A percentile compares a stretch with the other conserved stretches of the same genome.
Evolutionary conservation across 23 tunicate genomes (phyloP).

Genomic region (Styela plicata): DNA sequence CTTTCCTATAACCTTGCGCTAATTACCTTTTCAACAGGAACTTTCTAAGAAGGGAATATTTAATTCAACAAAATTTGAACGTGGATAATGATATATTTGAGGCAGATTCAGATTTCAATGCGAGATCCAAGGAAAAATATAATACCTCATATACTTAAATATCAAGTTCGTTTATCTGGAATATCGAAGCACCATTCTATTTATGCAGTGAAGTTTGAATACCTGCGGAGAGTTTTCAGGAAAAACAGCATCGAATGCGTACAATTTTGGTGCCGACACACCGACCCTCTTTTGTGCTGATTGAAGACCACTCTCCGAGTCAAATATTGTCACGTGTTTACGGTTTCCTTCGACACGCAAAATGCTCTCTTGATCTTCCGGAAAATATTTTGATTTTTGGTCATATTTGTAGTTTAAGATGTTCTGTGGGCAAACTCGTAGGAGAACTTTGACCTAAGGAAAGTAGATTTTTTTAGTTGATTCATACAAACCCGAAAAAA

Average conservation of each 20-base stretch:
- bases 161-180: too few relatives aligned
- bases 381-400: neutral
- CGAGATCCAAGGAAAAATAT: too few relatives aligned
- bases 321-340: constrained; percentile 75
- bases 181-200: too few relatives aligned
- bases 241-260: constrained; percentile 86
- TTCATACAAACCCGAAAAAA: too few relatives aligned
- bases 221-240: constrained; percentile 68
- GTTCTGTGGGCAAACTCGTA: constrained; percentile 18
- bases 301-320: constrained; percentile 36
- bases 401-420: neutral
- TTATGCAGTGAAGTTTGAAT: too few relatives aligned
- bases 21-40: too few relatives aligned
- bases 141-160: too few relatives aligned
- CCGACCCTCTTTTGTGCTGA: constrained; percentile 18
- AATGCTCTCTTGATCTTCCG: constrained; percentile 15
- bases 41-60: too few relatives aligned
- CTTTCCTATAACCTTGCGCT: too few relatives aligned
- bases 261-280: constrained; percentile 72
- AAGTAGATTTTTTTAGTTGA: neutral
- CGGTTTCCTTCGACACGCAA: constrained; percentile 63
- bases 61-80: too few relatives aligned
- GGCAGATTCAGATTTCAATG: too few relatives aligned
- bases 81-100: too few relatives aligned
- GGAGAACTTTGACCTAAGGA: constrained; percentile 22